A percentile compares a stretch with the other conserved stretches of the same genome.
These are phyloP conservation scores for Enoplosus armatus DNA, from an alignment of 2,797 vertebrate species.

Conservation along the genomic window DNA sequence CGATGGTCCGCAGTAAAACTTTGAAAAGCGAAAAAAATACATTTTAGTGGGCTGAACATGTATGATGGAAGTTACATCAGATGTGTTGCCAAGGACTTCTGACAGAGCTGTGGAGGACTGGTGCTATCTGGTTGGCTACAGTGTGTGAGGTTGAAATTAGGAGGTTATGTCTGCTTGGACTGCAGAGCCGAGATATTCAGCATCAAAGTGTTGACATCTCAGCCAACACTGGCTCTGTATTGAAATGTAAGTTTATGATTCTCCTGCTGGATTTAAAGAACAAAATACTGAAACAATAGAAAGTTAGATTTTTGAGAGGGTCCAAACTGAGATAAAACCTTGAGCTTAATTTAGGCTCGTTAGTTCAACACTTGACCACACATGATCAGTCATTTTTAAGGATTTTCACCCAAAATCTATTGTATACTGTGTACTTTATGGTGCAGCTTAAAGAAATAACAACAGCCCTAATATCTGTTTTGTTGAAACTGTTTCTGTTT, in stretches of 20 bases:
- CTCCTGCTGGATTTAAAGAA: neutral
- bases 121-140: constrained; percentile 6
- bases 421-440: no score
- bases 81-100: constrained; percentile 31
- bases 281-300: neutral
- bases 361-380: neutral
- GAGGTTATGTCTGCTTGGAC: constrained; percentile 12
- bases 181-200: constrained; percentile 26
- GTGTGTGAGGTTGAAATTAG: constrained; percentile 18
- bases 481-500: neutral
- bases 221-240: constrained; percentile 11
- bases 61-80: constrained; percentile 27
- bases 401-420: neutral
- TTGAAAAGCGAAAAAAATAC: neutral
- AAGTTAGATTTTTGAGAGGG: neutral
- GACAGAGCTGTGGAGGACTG: constrained; percentile 22
- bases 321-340: neutral
- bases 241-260: constrained; percentile 13
- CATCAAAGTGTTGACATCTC: constrained; percentile 29
- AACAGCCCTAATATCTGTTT: neutral
- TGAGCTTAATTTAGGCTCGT: neutral
- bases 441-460: no score
- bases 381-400: no score
- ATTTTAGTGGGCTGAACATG: constrained; percentile 23
- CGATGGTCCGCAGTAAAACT: neutral